Evolutionary conservation across 2,888 invertebrate genomes (phyloP), one percentile per base, ranked within the genome.

Genomic region (Omphaloscelis lunosa): DNA sequence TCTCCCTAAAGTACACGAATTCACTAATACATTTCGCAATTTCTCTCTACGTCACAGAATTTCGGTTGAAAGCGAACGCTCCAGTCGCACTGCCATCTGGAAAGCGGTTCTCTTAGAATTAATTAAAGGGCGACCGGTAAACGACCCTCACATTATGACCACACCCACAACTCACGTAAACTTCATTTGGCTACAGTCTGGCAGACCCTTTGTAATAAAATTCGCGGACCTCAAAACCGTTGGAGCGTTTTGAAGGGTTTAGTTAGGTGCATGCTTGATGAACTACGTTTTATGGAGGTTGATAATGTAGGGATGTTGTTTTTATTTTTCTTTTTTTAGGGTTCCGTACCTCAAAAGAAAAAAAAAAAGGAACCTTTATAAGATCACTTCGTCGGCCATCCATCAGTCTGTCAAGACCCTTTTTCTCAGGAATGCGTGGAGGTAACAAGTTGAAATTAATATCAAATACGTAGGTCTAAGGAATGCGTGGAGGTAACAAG

Each of bases 71-170:
- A 87, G 71, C 71, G n/a, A n/a, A n/a, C n/a, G 69, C 41, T 75
- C 68, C n/a, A 53, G 72, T 70, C 75, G 62, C 65, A 70, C 61
- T 71, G 70, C 61, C 72, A 77, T 84, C 84, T 86, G 71, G 77
- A 87, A 82, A 86, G 86, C 79, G 89, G 77, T 77, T 70, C 78
- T 79, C 73, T 71, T 75, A 72, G 81, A 88, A 88, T 90, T 92
- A 92, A 92, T 92, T 92, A 91, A 90, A 80, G 86, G 85, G 34
- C 72, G 76, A 73, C 86, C 85, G 77, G 80, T 85, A 86, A 89
- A 85, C 88, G 90, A 86, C 76, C 79, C 87, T 72, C 79, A 88
- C 89, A 89, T 92, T 90, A 92, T 89, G 89, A 88, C 89, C 86
- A 87, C 79, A 79, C 82, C 83, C 86, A 67, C 84, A 88, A 86